These are phyloP conservation scores for Drosophila suzukii DNA, from an alignment of 1,140 invertebrate species.

Conservation along the genomic window DNA sequence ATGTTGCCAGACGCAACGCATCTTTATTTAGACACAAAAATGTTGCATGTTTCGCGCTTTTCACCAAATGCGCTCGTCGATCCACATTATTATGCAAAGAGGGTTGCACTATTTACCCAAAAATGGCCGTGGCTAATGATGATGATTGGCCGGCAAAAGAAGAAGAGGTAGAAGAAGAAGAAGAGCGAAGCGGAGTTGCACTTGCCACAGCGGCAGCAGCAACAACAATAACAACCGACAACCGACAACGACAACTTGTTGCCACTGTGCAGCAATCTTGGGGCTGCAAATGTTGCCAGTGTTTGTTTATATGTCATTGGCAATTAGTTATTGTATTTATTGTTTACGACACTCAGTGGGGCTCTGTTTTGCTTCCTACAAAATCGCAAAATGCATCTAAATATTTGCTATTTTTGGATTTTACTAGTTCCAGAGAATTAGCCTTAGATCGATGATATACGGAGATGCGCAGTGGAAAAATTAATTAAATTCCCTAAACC, in stretches of 20 bases:
- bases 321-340: slow-evolving; percentile 74
- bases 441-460: slow-evolving; percentile 2
- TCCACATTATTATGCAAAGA: slow-evolving; percentile 83
- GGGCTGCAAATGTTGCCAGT: slow-evolving; percentile 40
- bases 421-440: slow-evolving; percentile 9
- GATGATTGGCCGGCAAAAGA: slow-evolving; percentile 66
- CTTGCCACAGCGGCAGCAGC: slow-evolving; percentile 50
- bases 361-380: slow-evolving; percentile 20
- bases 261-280: neutral
- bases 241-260: slow-evolving; percentile 17
- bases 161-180: slow-evolving; percentile 33
- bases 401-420: slow-evolving; percentile 14
- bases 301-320: slow-evolving; percentile 78
- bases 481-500: slow-evolving; percentile 6
- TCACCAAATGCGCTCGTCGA: slow-evolving; percentile 77
- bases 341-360: slow-evolving; percentile 20
- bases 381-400: slow-evolving; percentile 1
- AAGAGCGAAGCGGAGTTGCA: slow-evolving; percentile 33
- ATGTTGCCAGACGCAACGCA: slow-evolving; percentile 68
- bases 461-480: slow-evolving; percentile 5
- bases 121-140: slow-evolving; percentile 81
- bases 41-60: slow-evolving; percentile 81
- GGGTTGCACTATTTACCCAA: slow-evolving; percentile 83
- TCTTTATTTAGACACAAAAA: slow-evolving; percentile 82
- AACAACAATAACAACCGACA: no score